Percentiles rank a stretch among this genome's conserved stretches.
These are phyloP conservation scores for Eueremaeus valkanovi DNA, from an alignment of 2,888 invertebrate species.

Conservation along the genomic window DNA sequence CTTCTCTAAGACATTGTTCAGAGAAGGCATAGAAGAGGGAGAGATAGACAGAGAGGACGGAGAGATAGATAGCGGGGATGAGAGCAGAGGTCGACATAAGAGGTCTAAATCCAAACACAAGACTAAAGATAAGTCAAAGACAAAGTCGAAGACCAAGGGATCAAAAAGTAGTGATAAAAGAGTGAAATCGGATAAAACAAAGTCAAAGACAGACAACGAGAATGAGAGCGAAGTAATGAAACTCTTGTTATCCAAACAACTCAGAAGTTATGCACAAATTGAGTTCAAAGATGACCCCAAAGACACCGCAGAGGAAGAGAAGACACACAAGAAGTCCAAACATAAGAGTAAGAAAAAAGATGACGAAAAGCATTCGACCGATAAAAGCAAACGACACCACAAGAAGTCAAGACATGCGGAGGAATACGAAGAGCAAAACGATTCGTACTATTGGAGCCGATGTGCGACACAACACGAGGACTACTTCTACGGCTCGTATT, in stretches of 20 bases:
- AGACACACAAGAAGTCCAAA: not conserved
- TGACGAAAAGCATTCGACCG: not conserved
- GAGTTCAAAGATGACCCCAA: not conserved
- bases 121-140: not conserved
- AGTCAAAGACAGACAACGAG: not conserved
- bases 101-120: constrained; percentile 8
- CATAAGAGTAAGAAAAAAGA: constrained; percentile 17
- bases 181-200: not conserved
- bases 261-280: constrained; percentile 10
- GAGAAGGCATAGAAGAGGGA: not conserved
- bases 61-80: constrained; percentile 29
- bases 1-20: constrained; percentile 6
- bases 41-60: constrained; percentile 14
- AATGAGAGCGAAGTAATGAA: constrained; percentile 17
- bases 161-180: constrained; percentile 4
- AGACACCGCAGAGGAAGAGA: not conserved
- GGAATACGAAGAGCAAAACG: not conserved
- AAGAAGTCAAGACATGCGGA: too few relatives aligned
- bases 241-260: constrained; percentile 17
- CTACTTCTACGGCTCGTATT: constrained; percentile 30
- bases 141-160: constrained; percentile 4
- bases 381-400: not conserved
- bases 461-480: not conserved
- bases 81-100: not conserved
- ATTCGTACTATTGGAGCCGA: not conserved